Conservation (phyloP, 2,888 invertebrate genomes). For the Andrena dorsata region DNA sequence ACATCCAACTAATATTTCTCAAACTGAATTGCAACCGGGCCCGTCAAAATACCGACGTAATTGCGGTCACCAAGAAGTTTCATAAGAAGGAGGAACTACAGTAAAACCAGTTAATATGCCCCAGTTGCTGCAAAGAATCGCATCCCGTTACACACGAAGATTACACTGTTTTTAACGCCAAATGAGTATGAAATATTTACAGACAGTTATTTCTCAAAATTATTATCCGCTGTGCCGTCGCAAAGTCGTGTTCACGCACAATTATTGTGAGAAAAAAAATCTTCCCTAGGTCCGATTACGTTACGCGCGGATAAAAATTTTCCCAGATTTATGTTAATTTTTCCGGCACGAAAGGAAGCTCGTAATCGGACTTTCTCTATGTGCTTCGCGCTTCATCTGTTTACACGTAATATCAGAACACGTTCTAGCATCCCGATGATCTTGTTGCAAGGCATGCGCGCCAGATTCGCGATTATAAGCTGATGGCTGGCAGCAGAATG, state of each 20-base stretch:
- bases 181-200: conserved; percentile 20
- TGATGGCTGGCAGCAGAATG: conserved; percentile 20
- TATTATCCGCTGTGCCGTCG: neutral
- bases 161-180: conserved; percentile 14
- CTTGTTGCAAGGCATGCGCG: neutral
- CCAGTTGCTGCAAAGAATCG: conserved; percentile 47
- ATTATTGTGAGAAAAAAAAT: neutral
- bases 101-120: conserved; percentile 58
- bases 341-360: neutral
- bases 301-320: too few relatives aligned
- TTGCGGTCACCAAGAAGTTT: conserved; percentile 28
- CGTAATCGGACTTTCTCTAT: neutral
- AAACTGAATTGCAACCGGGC: neutral
- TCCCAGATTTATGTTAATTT: neutral
- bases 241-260: neutral
- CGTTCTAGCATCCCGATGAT: neutral
- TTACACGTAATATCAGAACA: neutral
- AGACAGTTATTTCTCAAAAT: neutral
- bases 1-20: neutral
- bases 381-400: neutral
- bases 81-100: conserved; percentile 42
- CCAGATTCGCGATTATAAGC: conserved; percentile 1
- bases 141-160: conserved; percentile 36
- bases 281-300: too few relatives aligned
- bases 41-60: conserved; percentile 39